Evolutionary conservation across 2,797 vertebrate species (phyloP), one percentile per base, ranked within the genome.

Genomic region (Macropus fuliginosus): DNA sequence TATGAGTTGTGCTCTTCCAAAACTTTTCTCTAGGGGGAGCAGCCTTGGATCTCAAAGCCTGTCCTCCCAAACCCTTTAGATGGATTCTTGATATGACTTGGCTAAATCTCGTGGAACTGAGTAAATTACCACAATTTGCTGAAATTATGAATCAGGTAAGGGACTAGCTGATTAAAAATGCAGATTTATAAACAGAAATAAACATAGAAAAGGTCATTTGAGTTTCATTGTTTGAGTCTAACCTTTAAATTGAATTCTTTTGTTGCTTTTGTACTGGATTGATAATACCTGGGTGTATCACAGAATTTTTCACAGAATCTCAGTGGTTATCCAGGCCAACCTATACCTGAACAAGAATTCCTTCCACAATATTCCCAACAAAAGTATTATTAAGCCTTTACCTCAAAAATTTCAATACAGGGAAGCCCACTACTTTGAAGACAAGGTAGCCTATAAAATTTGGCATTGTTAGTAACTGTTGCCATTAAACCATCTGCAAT

Each of bases 51-150:
- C 98, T 99, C 95, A 99, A 99, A 98, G 98, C 99, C 91, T 99
- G 99, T 97, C 99, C 99, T 52, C 55, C 98, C 40, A 99, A 99
- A 94, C 99, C 99, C 0, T 99, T 98, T 92, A 98, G 97, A 46
- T 99, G 99, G 99, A 99, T 99, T 96, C 99, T 99, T 55, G 99
- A 99, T 92, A 98, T 99, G 98, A 98, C 98, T 0, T 99, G 99
- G 99, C 97, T 99, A 93, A 99, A 99, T 97, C 95, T 99, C 3
- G 99, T 99, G 57, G 99, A 99, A 98, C 96, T 99, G 96, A 99
- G 98, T 95, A 99, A 99, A 97, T 98, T 99, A 91, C 97, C 98
- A 24, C 98, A 98, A 28, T 99, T 99, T 97, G 92, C 95, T 96
- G 97, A 98, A 93, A 99, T 99, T 96, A 98, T 99, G 98, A 97